Evolutionary conservation across 2,113 vertebrate genomes (phyloP), one percentile per base, ranked within the genome.

Genomic region (Rhipidura dahli): DNA sequence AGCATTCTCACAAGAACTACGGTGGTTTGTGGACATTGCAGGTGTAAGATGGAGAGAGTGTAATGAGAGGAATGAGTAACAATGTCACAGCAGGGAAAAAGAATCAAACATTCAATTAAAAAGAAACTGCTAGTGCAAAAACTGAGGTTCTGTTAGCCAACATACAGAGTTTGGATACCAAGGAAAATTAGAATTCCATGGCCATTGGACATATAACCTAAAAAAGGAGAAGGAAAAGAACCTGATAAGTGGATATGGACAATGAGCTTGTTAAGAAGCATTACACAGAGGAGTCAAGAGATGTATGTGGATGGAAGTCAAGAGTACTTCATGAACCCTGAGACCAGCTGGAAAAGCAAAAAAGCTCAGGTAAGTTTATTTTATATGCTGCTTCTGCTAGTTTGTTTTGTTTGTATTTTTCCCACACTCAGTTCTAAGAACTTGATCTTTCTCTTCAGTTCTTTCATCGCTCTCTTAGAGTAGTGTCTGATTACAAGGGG

Each of bases 351-450:
- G 59, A 90, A 69, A 85, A 85, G 14, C 44, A 73, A 44, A 59
- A 44, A 86, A 68, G 8, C 44, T 81, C 76, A 92, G 87, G 93
- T 95, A 78, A 82, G 86, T 84, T 92, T 83, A 54, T 88, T 94
- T 24, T 64, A 15, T 71, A 27, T 51, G 8, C 35, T 81, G 15
- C 44, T 93, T 70, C 28, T 69, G 6, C 17, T 72, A 37, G 22
- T 65, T 75, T 83, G 47, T 61, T 26, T 15, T 22, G 4, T 13
- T 30, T 44, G 9, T 2, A 44, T 31, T 61, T 71, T 47, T 33
- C 26, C 11, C 22, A 31, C 22, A 27, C 31, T 70, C 15, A 66
- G 20, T 19, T 53, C 30, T 47, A 31, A 59, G 72, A 87, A 56
- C 26, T 59, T n/a, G 22, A 22, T 26, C 15, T 24, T 83, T 70